Conservation (phyloP, 2,113 vertebrate genomes). For the Podarcis cretensis region DNA sequence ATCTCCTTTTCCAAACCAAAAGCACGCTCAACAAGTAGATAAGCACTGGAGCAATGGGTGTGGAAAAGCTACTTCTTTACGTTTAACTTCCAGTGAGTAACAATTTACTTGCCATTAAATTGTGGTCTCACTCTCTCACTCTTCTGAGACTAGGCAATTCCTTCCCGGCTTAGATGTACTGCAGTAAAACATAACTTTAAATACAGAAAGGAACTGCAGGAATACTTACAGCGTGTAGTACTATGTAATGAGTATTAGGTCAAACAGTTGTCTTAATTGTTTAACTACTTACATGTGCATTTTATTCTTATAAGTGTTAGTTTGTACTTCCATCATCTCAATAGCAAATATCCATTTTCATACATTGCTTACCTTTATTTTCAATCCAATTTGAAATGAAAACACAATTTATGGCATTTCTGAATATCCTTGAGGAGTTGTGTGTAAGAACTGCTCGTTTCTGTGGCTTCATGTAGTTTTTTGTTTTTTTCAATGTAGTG, state of each 20-base stretch:
- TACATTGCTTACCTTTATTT: background rate
- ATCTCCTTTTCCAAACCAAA: background rate
- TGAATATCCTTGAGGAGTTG: background rate
- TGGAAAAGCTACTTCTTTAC: background rate
- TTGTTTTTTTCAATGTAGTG: background rate
- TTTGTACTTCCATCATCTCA: background rate
- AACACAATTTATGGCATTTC: background rate
- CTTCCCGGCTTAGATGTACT: background rate
- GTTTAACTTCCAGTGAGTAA: background rate
- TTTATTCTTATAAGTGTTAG: background rate
- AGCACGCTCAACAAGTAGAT: background rate
- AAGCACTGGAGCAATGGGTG: background rate
- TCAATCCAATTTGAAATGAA: background rate
- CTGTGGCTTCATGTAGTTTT: background rate
- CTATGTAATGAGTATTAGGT: background rate
- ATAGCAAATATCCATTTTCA: background rate
- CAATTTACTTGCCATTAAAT: background rate
- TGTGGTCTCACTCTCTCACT: background rate
- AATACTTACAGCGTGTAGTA: background rate
- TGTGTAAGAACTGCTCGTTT: conserved; percentile 19
- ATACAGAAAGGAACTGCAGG: background rate
- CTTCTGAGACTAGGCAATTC: background rate
- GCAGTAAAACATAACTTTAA: background rate
- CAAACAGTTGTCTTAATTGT: background rate
- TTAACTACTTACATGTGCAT: background rate